These are phyloP conservation scores for Anguilla japonica DNA, from an alignment of 2,113 vertebrate genomes.

Conservation along the genomic window DNA sequence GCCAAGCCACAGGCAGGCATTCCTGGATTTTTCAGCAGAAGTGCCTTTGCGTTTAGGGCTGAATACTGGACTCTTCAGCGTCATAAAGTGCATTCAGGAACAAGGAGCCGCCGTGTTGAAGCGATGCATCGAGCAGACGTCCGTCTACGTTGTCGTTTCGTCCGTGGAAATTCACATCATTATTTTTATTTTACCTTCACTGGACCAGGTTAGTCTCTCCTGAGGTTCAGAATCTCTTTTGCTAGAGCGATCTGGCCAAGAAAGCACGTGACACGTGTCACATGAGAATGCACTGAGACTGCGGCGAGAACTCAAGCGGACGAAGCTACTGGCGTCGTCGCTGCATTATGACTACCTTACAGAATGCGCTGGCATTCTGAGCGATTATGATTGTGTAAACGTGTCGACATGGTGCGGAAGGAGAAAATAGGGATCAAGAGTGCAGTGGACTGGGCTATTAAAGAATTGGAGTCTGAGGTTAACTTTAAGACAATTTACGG, in stretches of 20 bases:
- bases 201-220: too few relatives aligned
- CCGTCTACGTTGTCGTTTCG: not conserved
- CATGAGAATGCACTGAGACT: too few relatives aligned
- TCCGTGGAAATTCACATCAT: too few relatives aligned
- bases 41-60: not conserved
- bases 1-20: not conserved
- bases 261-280: too few relatives aligned
- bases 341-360: too few relatives aligned
- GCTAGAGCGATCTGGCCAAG: too few relatives aligned
- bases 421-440: constrained; percentile 2
- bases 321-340: too few relatives aligned
- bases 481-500: too few relatives aligned
- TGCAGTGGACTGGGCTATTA: not conserved
- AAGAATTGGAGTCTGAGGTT: not conserved
- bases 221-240: too few relatives aligned
- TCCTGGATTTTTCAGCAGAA: not conserved
- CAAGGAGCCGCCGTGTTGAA: not conserved
- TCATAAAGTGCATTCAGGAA: not conserved
- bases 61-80: not conserved
- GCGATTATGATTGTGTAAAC: constrained; percentile 8
- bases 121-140: not conserved
- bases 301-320: too few relatives aligned
- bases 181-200: too few relatives aligned
- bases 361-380: too few relatives aligned
- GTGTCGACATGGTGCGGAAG: constrained; percentile 19